A percentile compares a stretch with the other conserved stretches of the same genome.
phyloP scores from a whole-genome alignment of 2,797 vertebrate genomes.

The Eurystomus glaucurus region DNA sequence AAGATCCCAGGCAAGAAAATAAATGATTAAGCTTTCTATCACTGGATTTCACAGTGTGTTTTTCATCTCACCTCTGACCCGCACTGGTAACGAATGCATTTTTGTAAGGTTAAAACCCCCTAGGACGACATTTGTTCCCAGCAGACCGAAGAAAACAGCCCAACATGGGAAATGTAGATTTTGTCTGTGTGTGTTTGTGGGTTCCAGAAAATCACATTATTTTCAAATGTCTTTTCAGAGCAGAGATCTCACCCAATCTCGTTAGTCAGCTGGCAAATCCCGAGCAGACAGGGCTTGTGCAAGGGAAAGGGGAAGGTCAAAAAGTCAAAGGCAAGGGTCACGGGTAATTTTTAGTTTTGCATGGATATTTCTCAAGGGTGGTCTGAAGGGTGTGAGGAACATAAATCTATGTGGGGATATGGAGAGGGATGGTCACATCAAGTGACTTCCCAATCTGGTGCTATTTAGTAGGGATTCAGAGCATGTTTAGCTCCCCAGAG shows the following conservation, averaged over 20 bases:
- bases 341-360: slow-evolving; percentile 51
- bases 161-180: not conserved
- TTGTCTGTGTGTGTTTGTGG: not conserved
- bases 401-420: not conserved
- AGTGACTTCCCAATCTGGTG: not conserved
- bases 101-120: not conserved
- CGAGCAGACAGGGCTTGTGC: not conserved
- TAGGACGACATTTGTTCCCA: not conserved
- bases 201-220: slow-evolving; percentile 25
- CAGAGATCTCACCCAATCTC: not conserved
- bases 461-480: not conserved
- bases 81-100: not conserved
- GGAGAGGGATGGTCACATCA: not conserved
- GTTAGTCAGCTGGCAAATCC: slow-evolving; percentile 59
- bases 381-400: slow-evolving; percentile 19
- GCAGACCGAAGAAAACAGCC: not conserved
- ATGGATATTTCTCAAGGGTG: slow-evolving; percentile 61
- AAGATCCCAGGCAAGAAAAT: slow-evolving; percentile 47
- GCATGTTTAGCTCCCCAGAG: not conserved
- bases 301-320: slow-evolving; percentile 1
- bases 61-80: slow-evolving; percentile 1
- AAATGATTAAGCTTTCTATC: slow-evolving; percentile 21
- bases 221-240: slow-evolving; percentile 14
- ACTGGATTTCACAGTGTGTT: not conserved
- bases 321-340: slow-evolving; percentile 58